A percentile compares a stretch with the other conserved stretches of the same genome.
Conservation (phyloP, 1,140 invertebrate genomes). For the Listronotus bonariensis region DNA sequence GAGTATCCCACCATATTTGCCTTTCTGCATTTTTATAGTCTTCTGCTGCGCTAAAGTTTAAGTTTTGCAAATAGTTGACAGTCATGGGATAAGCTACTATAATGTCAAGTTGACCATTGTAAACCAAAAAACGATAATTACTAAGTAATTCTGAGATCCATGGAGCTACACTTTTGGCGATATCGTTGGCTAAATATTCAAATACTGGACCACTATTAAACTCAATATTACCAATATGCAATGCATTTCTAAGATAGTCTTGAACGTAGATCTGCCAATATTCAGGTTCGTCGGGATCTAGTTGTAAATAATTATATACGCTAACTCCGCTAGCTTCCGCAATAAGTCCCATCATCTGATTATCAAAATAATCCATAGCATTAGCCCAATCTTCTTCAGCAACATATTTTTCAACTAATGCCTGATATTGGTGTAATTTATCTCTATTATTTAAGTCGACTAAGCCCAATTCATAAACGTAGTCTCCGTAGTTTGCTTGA, state of each 20-base stretch:
- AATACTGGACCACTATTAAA: conserved; percentile 63
- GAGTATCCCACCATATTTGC: conserved; percentile 66
- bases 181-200: conserved; percentile 71
- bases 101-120: conserved; percentile 84
- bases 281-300: not conserved
- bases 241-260: conserved; percentile 43
- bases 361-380: conserved; percentile 63
- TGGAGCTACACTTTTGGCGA: conserved; percentile 79
- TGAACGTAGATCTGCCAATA: conserved; percentile 7
- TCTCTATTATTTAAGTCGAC: conserved; percentile 67
- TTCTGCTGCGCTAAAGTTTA: conserved; percentile 66
- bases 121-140: conserved; percentile 70
- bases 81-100: conserved; percentile 81
- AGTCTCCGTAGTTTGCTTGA: conserved; percentile 66
- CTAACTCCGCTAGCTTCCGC: conserved; percentile 54
- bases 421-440: conserved; percentile 57
- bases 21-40: conserved; percentile 66
- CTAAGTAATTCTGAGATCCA: conserved; percentile 72
- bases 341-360: conserved; percentile 24
- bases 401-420: conserved; percentile 1
- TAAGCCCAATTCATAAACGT: conserved; percentile 75
- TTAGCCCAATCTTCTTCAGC: conserved; percentile 15
- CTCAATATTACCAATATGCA: conserved; percentile 58
- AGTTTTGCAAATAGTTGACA: conserved; percentile 66
- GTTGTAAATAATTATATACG: conserved; percentile 23